Percentiles rank a stretch among this genome's conserved stretches.
Evolutionary conservation across 2,797 vertebrate species (phyloP).

Genomic region (Sarcophilus harrisii): DNA sequence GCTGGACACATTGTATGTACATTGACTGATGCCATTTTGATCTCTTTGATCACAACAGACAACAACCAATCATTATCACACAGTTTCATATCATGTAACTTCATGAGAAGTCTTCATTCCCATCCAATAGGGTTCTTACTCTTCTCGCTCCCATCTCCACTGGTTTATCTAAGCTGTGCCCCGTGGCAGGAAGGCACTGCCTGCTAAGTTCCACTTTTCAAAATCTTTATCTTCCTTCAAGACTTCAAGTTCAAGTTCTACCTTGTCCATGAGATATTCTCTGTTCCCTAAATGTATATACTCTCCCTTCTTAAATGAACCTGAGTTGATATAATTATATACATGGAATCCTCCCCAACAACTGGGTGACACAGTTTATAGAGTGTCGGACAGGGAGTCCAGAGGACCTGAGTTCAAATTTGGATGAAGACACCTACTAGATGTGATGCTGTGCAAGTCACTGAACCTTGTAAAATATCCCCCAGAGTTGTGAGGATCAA

Average conservation of each 20-base stretch:
- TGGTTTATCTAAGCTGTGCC: not conserved
- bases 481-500: not conserved
- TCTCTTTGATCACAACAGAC: not conserved
- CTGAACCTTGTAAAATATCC: not conserved
- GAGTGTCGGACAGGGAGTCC: not conserved
- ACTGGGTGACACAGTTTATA: not conserved
- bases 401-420: not conserved
- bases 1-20: not conserved
- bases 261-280: not conserved
- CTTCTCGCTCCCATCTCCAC: not conserved
- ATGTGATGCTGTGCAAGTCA: not conserved
- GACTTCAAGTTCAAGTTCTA: too few relatives aligned
- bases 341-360: not conserved
- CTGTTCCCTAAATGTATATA: not conserved
- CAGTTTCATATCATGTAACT: not conserved
- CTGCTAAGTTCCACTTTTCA: too few relatives aligned
- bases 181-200: too few relatives aligned
- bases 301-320: not conserved
- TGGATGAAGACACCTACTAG: not conserved
- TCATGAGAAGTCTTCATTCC: not conserved
- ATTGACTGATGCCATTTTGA: not conserved
- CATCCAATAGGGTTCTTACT: not conserved
- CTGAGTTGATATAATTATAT: not conserved
- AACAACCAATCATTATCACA: not conserved
- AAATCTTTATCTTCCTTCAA: too few relatives aligned